These are phyloP conservation scores for Arremon brunneinucha DNA, from an alignment of 2,797 vertebrate species.

Conservation along the genomic window DNA sequence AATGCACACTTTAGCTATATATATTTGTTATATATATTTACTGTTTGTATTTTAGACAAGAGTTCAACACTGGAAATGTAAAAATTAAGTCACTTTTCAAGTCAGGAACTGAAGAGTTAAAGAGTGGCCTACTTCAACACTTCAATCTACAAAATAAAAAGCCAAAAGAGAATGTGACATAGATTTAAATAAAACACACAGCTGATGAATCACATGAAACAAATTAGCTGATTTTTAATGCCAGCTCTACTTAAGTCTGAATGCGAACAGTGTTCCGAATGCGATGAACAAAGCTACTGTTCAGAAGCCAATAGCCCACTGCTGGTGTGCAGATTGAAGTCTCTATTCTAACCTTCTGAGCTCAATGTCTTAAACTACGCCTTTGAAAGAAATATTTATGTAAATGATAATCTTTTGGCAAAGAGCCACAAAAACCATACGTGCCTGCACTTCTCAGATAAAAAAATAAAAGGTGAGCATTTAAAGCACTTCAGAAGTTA, in stretches of 20 bases:
- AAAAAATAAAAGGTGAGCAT: conserved; percentile 56
- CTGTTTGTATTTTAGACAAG: background rate
- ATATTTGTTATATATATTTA: background rate
- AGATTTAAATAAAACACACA: conserved; percentile 73
- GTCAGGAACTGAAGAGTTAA: conserved; percentile 64
- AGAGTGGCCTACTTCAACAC: conserved; percentile 58
- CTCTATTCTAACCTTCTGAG: conserved; percentile 67
- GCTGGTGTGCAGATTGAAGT: conserved; percentile 70
- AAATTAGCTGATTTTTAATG: conserved; percentile 72
- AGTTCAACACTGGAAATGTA: background rate
- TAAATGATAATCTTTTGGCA: conserved; percentile 74
- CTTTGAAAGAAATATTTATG: conserved; percentile 72
- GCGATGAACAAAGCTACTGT: conserved; percentile 66
- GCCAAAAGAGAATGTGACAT: conserved; percentile 59
- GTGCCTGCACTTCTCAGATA: conserved; percentile 65
- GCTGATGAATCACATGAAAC: conserved; percentile 79
- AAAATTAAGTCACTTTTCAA: background rate
- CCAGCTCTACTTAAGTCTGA: conserved; percentile 68
- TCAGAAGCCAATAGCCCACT: conserved; percentile 64
- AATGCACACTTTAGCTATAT: background rate
- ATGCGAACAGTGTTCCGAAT: conserved; percentile 68
- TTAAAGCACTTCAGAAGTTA: conserved; percentile 56
- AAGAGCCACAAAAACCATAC: conserved; percentile 56
- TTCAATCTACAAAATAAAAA: conserved; percentile 52
- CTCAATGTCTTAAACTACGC: conserved; percentile 56